A percentile compares a stretch with the other conserved stretches of the same genome.
phyloP scores from a whole-genome alignment of 2,113 vertebrate species.

The Alces alces region DNA sequence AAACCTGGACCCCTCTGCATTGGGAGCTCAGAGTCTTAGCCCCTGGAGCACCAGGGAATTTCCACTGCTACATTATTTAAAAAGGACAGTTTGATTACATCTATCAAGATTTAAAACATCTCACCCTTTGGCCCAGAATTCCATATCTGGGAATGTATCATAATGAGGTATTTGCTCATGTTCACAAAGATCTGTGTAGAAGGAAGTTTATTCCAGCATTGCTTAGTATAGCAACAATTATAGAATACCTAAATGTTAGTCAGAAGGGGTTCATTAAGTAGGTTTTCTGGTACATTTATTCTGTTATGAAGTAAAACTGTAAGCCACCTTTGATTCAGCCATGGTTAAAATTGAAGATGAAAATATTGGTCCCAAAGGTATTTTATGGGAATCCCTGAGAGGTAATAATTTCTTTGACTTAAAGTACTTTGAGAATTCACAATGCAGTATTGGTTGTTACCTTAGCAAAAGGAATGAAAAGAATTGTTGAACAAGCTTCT shows the following conservation, averaged over 20 bases:
- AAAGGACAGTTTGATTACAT: not conserved
- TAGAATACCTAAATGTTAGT: not conserved
- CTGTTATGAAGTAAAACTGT: slow-evolving; percentile 1
- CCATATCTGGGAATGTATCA: not conserved
- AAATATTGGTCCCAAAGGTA: not conserved
- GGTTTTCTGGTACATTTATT: not conserved
- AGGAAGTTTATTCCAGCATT: slow-evolving; percentile 1
- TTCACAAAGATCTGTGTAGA: not conserved
- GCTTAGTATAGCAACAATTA: not conserved
- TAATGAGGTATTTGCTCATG: not conserved
- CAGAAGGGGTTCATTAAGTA: not conserved
- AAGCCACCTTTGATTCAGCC: not conserved
- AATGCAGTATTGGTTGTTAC: not conserved
- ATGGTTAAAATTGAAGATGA: slow-evolving; percentile 35
- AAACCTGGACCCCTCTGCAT: not conserved
- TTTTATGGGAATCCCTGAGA: not conserved
- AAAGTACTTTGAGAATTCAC: not conserved
- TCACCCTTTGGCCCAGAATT: not conserved
- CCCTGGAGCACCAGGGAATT: not conserved
- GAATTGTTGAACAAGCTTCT: not conserved
- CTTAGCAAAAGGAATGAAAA: not conserved
- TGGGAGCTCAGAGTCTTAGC: not conserved
- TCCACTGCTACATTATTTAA: not conserved
- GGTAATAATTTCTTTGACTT: not conserved
- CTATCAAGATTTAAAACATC: not conserved